Evolutionary conservation across 2,113 vertebrate species (phyloP).

Genomic region (Varanus salvator): DNA sequence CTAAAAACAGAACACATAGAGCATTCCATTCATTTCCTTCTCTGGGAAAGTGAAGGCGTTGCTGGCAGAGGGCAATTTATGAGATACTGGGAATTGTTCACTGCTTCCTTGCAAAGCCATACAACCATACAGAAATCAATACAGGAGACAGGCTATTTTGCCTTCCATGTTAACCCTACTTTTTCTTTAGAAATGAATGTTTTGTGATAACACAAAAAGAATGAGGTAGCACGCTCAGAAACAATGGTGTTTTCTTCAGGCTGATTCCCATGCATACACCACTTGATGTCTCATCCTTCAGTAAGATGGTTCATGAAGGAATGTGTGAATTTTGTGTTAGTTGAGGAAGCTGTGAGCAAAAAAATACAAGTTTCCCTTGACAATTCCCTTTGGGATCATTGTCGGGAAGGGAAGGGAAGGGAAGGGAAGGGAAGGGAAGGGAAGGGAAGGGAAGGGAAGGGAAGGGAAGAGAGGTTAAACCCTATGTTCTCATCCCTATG

Average conservation of each 20-base stretch:
- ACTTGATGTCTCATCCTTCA: background rate
- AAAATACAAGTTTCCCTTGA: background rate
- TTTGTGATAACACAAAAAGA: background rate
- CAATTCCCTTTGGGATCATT: no score
- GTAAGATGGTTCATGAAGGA: background rate
- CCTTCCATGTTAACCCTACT: background rate
- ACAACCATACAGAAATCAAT: conserved; percentile 10
- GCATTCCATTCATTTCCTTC: background rate
- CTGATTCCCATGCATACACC: background rate
- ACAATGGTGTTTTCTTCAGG: background rate
- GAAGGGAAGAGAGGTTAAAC: no score
- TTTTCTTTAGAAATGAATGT: background rate
- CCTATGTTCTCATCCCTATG: no score
- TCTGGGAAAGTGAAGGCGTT: background rate
- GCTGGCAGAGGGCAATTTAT: conserved; percentile 2
- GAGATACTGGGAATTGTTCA: background rate
- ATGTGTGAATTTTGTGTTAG: background rate
- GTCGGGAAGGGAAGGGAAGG: no score
- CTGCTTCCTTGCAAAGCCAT: background rate
- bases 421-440: no score
- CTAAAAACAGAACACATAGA: background rate
- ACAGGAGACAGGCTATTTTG: conserved; percentile 4
- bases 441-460: no score
- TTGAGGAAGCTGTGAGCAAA: background rate
- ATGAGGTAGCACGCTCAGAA: background rate